Percentiles rank a stretch among this genome's conserved stretches.
phyloP scores from a whole-genome alignment of 2,113 vertebrate species.

The Hippocampus mohnikei region DNA sequence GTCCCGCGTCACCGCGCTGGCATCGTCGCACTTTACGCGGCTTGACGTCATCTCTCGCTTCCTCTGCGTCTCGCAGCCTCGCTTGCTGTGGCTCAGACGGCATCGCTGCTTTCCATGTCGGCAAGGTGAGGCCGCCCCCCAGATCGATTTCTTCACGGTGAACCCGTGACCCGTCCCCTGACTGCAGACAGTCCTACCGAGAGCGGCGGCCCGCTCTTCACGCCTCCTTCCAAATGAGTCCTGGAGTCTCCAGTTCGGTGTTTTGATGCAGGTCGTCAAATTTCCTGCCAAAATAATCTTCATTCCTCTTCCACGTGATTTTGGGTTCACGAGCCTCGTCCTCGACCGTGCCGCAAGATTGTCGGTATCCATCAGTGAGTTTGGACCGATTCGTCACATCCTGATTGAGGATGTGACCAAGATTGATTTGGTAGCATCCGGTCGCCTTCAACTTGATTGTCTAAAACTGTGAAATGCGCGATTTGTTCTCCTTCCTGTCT shows the following conservation, averaged over 20 bases:
- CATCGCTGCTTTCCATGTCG: not conserved
- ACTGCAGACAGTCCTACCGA: constrained; percentile 1
- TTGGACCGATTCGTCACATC: too few relatives aligned
- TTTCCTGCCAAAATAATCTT: not conserved
- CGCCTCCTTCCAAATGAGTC: constrained; percentile 4
- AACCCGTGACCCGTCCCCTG: constrained; percentile 5
- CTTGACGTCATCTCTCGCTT: constrained; percentile 18
- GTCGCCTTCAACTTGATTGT: too few relatives aligned
- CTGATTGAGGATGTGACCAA: too few relatives aligned
- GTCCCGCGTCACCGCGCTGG: constrained; percentile 17
- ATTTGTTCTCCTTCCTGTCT: too few relatives aligned
- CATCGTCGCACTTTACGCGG: constrained; percentile 25
- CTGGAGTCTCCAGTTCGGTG: not conserved
- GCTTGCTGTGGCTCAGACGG: not conserved
- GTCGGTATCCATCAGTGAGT: too few relatives aligned
- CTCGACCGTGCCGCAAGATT: too few relatives aligned
- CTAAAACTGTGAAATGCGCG: too few relatives aligned
- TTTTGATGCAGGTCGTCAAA: not conserved
- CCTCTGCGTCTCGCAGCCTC: constrained; percentile 20
- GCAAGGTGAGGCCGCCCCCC: not conserved
- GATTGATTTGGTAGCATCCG: too few relatives aligned
- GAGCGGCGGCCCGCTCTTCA: not conserved
- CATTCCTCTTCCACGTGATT: not conserved
- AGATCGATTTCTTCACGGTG: constrained; percentile 23
- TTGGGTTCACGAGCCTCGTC: too few relatives aligned